phyloP scores from a whole-genome alignment of 1,140 invertebrate species.

The Stenopsyche tienmushanensis region DNA sequence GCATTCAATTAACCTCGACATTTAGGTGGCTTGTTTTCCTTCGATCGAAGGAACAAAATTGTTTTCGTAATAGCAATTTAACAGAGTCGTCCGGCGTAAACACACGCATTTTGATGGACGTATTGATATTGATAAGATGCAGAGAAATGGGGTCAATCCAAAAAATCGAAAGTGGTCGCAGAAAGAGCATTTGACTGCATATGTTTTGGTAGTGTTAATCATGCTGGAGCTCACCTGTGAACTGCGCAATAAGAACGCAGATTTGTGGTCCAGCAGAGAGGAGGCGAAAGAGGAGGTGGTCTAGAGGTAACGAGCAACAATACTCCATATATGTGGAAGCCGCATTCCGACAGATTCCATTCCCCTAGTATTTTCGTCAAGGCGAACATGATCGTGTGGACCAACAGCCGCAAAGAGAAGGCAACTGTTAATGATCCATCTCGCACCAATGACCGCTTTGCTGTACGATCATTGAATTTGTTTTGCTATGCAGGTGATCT shows the following conservation, averaged over 20 bases:
- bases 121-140: too few species aligned
- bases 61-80: too few species aligned
- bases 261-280: conserved; percentile 12
- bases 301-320: background rate
- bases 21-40: too few species aligned
- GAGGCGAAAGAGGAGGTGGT: background rate
- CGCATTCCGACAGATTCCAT: conserved; percentile 33
- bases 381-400: conserved; percentile 29
- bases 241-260: conserved; percentile 6
- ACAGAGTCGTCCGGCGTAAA: too few species aligned
- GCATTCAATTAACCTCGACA: too few species aligned
- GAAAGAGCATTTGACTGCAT: too few species aligned
- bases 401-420: background rate
- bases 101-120: too few species aligned
- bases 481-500: too few species aligned
- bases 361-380: conserved; percentile 38
- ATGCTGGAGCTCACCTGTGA: conserved; percentile 15
- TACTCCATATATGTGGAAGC: conserved; percentile 28
- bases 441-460: conserved; percentile 3
- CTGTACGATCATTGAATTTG: background rate
- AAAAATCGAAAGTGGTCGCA: too few species aligned
- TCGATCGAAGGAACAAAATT: too few species aligned
- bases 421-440: conserved; percentile 16
- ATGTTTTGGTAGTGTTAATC: background rate
- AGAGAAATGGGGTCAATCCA: too few species aligned